Percentiles rank a stretch among this genome's conserved stretches.
Conservation (phyloP, 2,797 vertebrate species). For the Sebastolobus altivelis region DNA sequence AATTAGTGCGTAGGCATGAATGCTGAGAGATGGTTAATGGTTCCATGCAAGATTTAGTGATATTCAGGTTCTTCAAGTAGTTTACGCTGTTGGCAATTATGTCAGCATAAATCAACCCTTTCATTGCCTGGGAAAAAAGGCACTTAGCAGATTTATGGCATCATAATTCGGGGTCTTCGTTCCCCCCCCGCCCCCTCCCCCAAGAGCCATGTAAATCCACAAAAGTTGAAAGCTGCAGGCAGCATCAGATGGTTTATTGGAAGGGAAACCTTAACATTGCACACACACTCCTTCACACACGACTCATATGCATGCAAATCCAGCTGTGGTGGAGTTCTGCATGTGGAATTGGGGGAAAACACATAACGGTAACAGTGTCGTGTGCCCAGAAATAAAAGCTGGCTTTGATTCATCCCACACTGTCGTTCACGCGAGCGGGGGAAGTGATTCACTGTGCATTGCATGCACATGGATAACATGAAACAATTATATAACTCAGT, state of each 20-base stretch:
- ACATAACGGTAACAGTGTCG: neutral
- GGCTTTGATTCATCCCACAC: neutral
- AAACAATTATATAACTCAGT: slow-evolving; percentile 1
- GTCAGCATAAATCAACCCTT: slow-evolving; percentile 73
- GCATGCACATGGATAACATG: slow-evolving; percentile 4
- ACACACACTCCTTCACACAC: neutral
- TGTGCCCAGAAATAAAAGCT: slow-evolving; percentile 7
- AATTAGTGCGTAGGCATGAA: slow-evolving; percentile 18
- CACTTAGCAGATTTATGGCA: slow-evolving; percentile 73
- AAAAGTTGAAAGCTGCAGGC: slow-evolving; percentile 51
- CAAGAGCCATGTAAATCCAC: slow-evolving; percentile 18
- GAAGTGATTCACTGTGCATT: neutral
- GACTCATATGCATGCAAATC: slow-evolving; percentile 16
- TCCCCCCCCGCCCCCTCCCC: slow-evolving; percentile 17
- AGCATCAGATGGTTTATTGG: slow-evolving; percentile 54
- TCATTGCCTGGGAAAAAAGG: slow-evolving; percentile 54
- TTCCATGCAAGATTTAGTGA: slow-evolving; percentile 54
- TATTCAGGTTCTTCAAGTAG: slow-evolving; percentile 52
- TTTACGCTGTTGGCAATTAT: slow-evolving; percentile 71
- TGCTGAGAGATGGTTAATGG: slow-evolving; percentile 34
- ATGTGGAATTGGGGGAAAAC: slow-evolving; percentile 27
- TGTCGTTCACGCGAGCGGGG: neutral
- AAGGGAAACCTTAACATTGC: slow-evolving; percentile 6
- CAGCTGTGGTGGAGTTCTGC: slow-evolving; percentile 4
- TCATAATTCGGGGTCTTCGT: slow-evolving; percentile 59